Conservation (phyloP, 1,140 invertebrate genomes). For the Macrocentrus cingulum region DNA sequence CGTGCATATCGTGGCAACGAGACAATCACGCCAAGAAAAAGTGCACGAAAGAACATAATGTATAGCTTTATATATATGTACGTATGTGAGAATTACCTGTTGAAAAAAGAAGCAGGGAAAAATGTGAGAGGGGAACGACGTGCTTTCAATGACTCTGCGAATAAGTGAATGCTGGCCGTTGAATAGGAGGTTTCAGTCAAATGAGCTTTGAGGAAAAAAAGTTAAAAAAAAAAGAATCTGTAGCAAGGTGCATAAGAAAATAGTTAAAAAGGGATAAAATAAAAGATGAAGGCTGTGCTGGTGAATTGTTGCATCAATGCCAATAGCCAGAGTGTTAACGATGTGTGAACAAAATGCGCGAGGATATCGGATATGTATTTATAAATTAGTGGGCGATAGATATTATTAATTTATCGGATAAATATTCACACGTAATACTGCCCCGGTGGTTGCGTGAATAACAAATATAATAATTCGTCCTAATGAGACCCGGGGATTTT, state of each 20-base stretch:
- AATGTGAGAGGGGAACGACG: constrained; percentile 21
- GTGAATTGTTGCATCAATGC: too few relatives aligned
- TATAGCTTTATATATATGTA: not conserved
- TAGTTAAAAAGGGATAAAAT: not conserved
- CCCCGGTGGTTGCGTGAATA: too few relatives aligned
- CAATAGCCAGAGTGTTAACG: too few relatives aligned
- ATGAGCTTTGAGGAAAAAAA: constrained; percentile 38
- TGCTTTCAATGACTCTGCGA: constrained; percentile 29
- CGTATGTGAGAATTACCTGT: not conserved
- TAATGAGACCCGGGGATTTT: not conserved
- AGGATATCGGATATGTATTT: too few relatives aligned
- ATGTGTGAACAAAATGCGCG: too few relatives aligned
- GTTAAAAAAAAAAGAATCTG: constrained; percentile 20
- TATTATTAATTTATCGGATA: too few relatives aligned
- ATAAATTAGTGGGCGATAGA: too few relatives aligned
- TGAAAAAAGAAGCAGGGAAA: constrained; percentile 1
- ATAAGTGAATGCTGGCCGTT: constrained; percentile 31
- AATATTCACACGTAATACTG: too few relatives aligned
- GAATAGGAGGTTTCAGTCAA: constrained; percentile 36
- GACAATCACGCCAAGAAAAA: not conserved
- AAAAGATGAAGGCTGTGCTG: constrained; percentile 6
- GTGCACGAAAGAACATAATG: not conserved
- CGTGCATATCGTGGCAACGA: too few relatives aligned
- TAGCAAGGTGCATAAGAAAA: constrained; percentile 1
- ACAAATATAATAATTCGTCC: not conserved